These are phyloP conservation scores for Chrosomus eos DNA, from an alignment of 2,797 vertebrate genomes.

Conservation along the genomic window DNA sequence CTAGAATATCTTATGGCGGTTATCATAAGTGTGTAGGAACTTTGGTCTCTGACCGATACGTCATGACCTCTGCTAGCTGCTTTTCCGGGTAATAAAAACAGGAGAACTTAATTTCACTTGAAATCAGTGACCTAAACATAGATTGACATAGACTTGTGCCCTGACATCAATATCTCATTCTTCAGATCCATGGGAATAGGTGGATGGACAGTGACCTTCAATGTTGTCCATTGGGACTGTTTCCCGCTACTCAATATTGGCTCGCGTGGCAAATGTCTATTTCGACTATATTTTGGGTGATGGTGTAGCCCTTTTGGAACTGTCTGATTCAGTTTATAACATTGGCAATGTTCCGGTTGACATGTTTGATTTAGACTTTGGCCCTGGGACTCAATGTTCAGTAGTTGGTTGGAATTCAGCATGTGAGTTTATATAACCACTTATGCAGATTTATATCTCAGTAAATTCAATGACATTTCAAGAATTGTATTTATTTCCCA, in stretches of 20 bases:
- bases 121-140: neutral
- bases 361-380: neutral
- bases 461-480: neutral
- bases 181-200: neutral
- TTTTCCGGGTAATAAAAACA: conserved; percentile 65
- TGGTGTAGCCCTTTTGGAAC: conserved; percentile 12
- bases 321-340: neutral
- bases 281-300: neutral
- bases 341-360: conserved; percentile 50
- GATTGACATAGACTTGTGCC: neutral
- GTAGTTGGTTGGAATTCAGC: conserved; percentile 44
- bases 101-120: neutral
- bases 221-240: neutral
- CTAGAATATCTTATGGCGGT: conserved; percentile 69
- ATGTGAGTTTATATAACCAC: conserved; percentile 5
- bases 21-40: conserved; percentile 78
- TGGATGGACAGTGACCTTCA: neutral
- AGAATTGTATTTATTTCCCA: neutral
- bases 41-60: conserved; percentile 72
- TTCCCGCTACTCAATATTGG: fast-evolving
- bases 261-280: neutral
- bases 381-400: conserved; percentile 44
- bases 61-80: conserved; percentile 79
- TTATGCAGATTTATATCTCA: neutral
- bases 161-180: neutral